Evolutionary conservation across 1,140 invertebrate species (phyloP).

Genomic region (Panagrolaimus sp.): DNA sequence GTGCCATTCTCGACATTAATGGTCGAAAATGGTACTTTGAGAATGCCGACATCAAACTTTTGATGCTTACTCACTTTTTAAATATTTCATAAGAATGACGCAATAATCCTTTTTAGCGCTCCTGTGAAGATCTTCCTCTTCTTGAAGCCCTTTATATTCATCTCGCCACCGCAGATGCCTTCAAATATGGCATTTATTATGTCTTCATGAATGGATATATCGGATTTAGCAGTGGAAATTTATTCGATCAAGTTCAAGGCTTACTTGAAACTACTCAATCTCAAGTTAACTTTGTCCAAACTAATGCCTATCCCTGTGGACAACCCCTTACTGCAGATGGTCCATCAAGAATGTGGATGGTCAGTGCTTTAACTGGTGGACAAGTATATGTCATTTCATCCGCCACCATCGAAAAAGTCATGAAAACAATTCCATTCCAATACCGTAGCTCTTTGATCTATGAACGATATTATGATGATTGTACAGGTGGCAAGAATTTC

Average conservation of each 20-base stretch:
- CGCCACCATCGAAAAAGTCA: neutral
- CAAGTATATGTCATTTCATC: conserved; percentile 1
- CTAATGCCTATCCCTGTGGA: neutral
- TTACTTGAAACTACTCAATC: conserved; percentile 7
- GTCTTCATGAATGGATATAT: conserved; percentile 1
- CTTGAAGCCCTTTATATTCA: neutral
- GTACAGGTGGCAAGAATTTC: neutral
- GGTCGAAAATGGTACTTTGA: too few species aligned
- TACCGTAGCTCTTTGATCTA: neutral
- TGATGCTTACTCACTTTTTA: too few species aligned
- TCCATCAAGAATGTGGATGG: neutral
- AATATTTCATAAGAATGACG: too few species aligned
- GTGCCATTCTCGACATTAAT: too few species aligned
- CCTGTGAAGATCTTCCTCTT: neutral
- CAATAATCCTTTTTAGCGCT: too few species aligned
- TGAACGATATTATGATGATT: neutral
- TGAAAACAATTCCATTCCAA: conserved; percentile 2
- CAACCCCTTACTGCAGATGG: neutral
- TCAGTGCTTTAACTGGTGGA: neutral
- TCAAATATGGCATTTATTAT: neutral
- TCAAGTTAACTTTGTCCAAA: conserved; percentile 6
- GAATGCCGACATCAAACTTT: too few species aligned
- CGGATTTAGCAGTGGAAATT: neutral
- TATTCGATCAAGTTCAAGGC: neutral
- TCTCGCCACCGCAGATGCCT: neutral